Percentiles rank a stretch among this genome's conserved stretches.
These are phyloP conservation scores for Pteronotus mesoamericanus DNA, from an alignment of 2,797 vertebrate species.

Conservation along the genomic window DNA sequence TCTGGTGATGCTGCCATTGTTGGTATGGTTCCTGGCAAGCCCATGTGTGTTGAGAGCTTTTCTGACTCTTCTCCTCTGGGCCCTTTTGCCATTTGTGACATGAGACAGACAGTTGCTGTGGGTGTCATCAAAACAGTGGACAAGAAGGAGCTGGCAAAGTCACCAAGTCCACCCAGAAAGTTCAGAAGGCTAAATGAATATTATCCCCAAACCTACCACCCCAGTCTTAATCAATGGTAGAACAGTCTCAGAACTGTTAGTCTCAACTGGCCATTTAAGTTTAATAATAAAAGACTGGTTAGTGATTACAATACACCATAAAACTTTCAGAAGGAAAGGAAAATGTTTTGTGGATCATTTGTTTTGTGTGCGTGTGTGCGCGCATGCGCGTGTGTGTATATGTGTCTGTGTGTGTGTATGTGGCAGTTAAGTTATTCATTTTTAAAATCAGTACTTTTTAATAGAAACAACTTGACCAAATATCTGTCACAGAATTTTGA, in stretches of 20 bases:
- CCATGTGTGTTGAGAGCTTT: neutral
- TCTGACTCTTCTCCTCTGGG: neutral
- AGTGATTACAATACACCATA: neutral
- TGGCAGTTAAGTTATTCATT: neutral
- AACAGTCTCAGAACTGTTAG: neutral
- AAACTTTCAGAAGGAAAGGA: neutral
- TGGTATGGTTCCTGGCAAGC: neutral
- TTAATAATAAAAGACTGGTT: neutral
- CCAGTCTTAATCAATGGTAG: neutral
- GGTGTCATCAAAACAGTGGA: neutral
- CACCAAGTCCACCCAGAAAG: neutral
- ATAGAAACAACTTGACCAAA: neutral
- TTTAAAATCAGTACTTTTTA: neutral
- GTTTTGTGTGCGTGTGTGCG: neutral
- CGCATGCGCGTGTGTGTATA: too few relatives aligned
- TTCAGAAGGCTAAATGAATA: neutral
- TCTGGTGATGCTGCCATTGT: neutral
- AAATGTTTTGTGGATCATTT: neutral
- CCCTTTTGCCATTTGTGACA: neutral
- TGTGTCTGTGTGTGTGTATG: neutral
- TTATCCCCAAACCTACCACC: neutral
- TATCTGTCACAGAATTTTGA: neutral
- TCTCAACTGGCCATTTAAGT: neutral
- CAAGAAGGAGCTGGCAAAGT: neutral
- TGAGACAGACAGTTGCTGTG: neutral